Base-by-base conservation (phyloP, 2,113 vertebrate genomes). In the Axis porcinus region DNA sequence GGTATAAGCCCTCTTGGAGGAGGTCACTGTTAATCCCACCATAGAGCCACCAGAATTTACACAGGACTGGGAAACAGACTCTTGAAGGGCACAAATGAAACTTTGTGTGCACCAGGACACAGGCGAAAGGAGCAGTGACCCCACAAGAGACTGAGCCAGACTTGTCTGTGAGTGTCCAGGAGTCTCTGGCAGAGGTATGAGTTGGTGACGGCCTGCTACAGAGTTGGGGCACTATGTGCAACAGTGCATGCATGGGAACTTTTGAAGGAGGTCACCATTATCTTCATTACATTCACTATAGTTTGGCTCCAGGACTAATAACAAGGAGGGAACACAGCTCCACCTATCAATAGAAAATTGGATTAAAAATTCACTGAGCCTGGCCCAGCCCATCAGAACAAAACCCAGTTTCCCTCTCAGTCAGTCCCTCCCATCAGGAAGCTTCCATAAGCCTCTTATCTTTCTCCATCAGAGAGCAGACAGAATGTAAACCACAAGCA, bases 311-410 rank as follows among this genome's bases (percentile, higher is more conserved):
- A 64, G 7, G 62, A 64, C 6, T 8, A 64, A 64, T 64, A 64
- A 64, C 30, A 64, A 15, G 62, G 33, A 64, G 30, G 15, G 62
- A n/a, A n/a, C 7, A 64, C 33, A 64, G 33, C 15, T 17, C 62
- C 0, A 0, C 15, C 7, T 2, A n/a, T n/a, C 3, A 64, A 64
- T 3, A 64, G 62, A 64, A 64, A 64, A 64, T 17, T 17, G 3
- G 30, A 64, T n/a, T 64, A n/a, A 17, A n/a, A 3, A 64, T 16
- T 64, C 62, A n/a, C 15, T n/a, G 30, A 64, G 30, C 7, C 33
- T n/a, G 27, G 58, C 28, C 27, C 12, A 0, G 1, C 3, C 33
- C 16, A 64, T 64, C 15, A 64, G 62, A 64, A 64, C 30, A 64
- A 33, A 17, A 33, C 7, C 62, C 16, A 64, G 7, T 64, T 64